Conservation (phyloP, 2,113 vertebrate species). For the Progne subis region DNA sequence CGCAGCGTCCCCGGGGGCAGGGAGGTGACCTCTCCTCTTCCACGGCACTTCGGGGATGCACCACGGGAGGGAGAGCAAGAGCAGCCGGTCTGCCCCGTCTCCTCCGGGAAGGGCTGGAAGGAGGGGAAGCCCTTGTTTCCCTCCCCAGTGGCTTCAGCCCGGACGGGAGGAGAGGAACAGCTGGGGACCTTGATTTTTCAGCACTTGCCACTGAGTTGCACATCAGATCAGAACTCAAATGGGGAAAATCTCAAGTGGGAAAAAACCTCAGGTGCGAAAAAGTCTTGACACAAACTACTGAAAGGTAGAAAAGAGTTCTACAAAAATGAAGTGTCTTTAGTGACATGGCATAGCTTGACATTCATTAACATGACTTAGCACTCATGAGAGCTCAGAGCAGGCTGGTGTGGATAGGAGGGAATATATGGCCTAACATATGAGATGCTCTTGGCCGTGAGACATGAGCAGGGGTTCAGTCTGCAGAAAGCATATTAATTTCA, state of each 20-base stretch:
- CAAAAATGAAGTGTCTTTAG: background rate
- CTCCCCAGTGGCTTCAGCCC: no score
- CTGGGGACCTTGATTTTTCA: background rate
- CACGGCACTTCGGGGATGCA: background rate
- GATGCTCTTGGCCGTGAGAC: background rate
- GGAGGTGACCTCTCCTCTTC: background rate
- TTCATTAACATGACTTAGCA: background rate
- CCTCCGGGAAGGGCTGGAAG: background rate
- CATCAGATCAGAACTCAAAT: background rate
- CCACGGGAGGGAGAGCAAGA: constrained; percentile 66
- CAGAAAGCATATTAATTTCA: background rate
- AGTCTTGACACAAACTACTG: background rate
- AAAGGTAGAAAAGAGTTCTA: background rate
- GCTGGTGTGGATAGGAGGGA: background rate
- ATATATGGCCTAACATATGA: background rate
- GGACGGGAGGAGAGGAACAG: background rate
- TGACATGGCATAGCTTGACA: background rate
- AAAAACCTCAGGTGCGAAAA: background rate
- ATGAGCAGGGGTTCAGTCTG: background rate
- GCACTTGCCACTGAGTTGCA: background rate
- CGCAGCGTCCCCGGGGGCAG: fast-evolving
- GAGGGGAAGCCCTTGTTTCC: background rate
- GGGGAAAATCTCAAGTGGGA: background rate
- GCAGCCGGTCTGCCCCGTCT: background rate
- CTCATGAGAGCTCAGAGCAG: background rate